Evolutionary conservation across 2,113 vertebrate species (phyloP).

Genomic region (Junco hyemalis): DNA sequence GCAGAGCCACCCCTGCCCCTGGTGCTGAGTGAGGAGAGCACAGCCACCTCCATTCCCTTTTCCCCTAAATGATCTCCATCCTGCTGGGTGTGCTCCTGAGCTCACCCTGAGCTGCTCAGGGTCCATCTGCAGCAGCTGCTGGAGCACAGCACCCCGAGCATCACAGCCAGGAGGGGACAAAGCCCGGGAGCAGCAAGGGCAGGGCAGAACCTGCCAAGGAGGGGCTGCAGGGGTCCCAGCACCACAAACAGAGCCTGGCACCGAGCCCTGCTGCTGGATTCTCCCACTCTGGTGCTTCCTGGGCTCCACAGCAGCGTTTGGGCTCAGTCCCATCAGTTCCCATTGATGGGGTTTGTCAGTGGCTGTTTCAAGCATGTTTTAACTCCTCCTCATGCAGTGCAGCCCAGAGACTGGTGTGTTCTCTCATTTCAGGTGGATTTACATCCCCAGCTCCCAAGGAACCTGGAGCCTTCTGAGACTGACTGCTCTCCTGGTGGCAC

Average conservation of each 20-base stretch:
- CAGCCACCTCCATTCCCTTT: background rate
- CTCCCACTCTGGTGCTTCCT: background rate
- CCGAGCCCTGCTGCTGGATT: background rate
- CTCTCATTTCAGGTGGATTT: background rate
- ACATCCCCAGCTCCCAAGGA: background rate
- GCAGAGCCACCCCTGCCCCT: background rate
- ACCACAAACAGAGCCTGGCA: rapidly evolving
- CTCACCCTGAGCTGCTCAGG: background rate
- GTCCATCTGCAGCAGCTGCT: background rate
- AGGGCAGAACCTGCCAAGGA: rapidly evolving
- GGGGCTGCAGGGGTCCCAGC: background rate
- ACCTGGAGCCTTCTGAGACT: background rate
- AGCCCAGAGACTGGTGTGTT: background rate
- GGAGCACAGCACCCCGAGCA: rapidly evolving
- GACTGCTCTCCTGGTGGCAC: background rate
- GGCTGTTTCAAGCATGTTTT: background rate
- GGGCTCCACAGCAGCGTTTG: rapidly evolving
- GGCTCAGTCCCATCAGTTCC: rapidly evolving
- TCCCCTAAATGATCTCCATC: background rate
- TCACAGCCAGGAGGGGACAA: rapidly evolving
- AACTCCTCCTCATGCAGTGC: background rate
- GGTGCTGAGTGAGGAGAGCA: rapidly evolving
- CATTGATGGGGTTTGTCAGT: rapidly evolving
- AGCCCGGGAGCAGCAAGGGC: background rate
- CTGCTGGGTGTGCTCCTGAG: background rate